Base-by-base conservation (phyloP, 2,797 vertebrate species). In the Sebastes trivittatus region DNA sequence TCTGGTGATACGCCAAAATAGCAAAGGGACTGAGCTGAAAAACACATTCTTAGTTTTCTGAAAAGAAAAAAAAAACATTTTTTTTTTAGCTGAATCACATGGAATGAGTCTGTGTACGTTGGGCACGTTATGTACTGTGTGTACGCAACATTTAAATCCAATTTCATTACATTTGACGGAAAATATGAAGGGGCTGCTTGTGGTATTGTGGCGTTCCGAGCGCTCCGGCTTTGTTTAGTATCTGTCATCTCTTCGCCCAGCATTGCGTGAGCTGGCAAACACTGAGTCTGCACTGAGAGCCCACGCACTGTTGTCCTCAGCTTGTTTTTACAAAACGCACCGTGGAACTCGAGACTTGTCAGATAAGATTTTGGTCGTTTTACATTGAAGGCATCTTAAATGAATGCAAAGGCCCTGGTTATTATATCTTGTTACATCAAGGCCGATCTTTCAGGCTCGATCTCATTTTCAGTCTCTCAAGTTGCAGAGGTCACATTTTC, bases 161-260 rank as follows among this genome's bases (percentile, higher is more conserved):
- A 55, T 77, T 77, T 78, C 29, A 76, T 89, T 80, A 76, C 84
- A 88, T 82, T 66, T 81, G 73, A 89, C 9, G 83, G 90, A 92
- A 93, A 92, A 67, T 87, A 91, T 93, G 87, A 46, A 8, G 64
- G 60, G 78, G 70, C 77, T 80, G 82, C 54, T 80, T 75, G 84
- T 84, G 87, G 86, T 69, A 5, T 78, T 80, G 83, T 81, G 87
- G 82, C 82, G 75, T 83, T 89, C 64, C 56, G 34, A 84, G 62
- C 8, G 22, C 63, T 77, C 81, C 22, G 77, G 29, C 34, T 68
- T 82, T 91, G 88, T 91, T 91, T 82, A 46, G 77, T 34, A 23
- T 87, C 84, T 83, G 77, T 89, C 82, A 83, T 81, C 79, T 82
- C 52, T 77, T 69, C 4, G 38, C 32, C 59, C 66, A 8, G 18